phyloP scores from a whole-genome alignment of 2,113 vertebrate species.

The Neotoma lepida region DNA sequence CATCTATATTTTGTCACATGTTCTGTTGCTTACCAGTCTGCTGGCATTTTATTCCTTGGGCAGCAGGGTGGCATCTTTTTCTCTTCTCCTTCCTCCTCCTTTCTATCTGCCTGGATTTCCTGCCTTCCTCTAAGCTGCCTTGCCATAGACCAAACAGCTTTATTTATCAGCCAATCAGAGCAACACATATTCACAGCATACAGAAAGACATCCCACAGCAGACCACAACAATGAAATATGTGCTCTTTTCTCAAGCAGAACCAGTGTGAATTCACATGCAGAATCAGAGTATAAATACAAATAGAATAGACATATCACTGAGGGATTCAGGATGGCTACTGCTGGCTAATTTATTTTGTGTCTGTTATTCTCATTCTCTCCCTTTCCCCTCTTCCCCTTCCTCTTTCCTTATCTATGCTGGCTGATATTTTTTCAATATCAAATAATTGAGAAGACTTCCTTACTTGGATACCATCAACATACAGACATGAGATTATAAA shows the following conservation, averaged over 20 bases:
- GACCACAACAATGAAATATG: background rate
- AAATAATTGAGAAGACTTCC: background rate
- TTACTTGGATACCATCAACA: background rate
- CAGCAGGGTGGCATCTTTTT: no score
- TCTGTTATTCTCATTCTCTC: background rate
- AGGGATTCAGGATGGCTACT: background rate
- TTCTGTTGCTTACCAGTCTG: no score
- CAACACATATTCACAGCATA: no score
- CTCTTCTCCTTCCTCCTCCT: no score
- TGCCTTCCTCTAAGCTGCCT: no score
- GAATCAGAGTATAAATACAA: background rate
- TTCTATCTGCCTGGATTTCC: no score
- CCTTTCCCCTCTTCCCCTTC: no score
- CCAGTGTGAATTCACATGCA: background rate
- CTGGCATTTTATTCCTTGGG: no score
- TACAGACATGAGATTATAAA: conserved; percentile 2
- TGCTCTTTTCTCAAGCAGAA: background rate
- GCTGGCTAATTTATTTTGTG: background rate
- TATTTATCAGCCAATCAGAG: no score
- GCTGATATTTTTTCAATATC: background rate
- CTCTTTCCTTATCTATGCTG: background rate
- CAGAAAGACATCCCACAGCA: no score
- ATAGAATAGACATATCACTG: background rate
- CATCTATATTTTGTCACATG: no score
- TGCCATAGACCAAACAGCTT: no score